Evolutionary conservation across 2,797 vertebrate genomes (phyloP).

Genomic region (Liasis olivaceus): DNA sequence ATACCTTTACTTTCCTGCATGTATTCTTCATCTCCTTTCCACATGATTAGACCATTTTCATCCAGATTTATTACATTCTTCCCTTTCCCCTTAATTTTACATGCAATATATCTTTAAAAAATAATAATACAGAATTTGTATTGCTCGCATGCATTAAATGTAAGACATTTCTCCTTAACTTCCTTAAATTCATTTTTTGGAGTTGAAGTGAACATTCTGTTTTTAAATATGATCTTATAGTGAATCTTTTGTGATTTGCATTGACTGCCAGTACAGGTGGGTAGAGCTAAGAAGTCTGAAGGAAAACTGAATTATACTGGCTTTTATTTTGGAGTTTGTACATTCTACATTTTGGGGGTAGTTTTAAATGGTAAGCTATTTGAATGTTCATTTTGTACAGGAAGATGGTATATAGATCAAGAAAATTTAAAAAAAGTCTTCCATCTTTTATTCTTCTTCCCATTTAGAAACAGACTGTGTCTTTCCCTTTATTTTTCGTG

Average conservation of each 20-base stretch:
- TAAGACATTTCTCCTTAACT: background rate
- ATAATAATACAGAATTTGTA: background rate
- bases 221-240: background rate
- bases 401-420: background rate
- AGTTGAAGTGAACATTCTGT: background rate
- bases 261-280: background rate
- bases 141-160: background rate
- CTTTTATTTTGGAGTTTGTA: background rate
- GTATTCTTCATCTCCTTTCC: background rate
- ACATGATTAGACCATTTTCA: background rate
- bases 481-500: constrained; percentile 21
- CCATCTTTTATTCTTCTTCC: background rate
- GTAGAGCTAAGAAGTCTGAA: too few species aligned
- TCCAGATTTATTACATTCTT: background rate
- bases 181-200: background rate
- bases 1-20: background rate
- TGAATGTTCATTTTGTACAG: background rate
- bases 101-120: background rate
- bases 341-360: background rate
- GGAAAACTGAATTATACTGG: background rate
- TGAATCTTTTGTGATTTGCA: background rate
- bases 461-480: constrained; percentile 11
- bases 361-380: background rate
- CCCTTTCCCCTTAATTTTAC: background rate
- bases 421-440: background rate